Base-by-base conservation (phyloP, 2,797 vertebrate genomes). In the Limosa lapponica region DNA sequence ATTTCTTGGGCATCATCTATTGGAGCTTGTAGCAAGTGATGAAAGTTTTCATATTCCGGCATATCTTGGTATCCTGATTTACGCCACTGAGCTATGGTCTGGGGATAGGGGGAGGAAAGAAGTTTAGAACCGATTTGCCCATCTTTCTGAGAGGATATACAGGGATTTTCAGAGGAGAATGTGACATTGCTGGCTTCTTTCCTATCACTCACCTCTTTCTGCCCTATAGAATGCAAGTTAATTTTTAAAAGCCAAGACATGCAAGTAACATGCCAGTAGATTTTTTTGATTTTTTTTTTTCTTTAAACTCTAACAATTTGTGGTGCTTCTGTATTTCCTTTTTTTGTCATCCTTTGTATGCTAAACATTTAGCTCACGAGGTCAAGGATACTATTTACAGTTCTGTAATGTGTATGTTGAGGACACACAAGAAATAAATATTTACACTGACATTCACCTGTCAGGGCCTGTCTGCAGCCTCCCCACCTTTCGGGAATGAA, bases 71-170 rank as follows among this genome's bases (percentile, higher is more conserved):
- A 99, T 24, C 99, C 99, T 0, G 99, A 99, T 87, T 99, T 99
- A 87, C 99, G 98, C 99, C 99, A 99, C 97, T 99, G 99, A 46
- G 99, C 98, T 84, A 99, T 99, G 1, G 99, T 99, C 99, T 99
- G 96, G 28, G 71, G 36, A 91, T 3, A 81, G 52, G 43, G 34
- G 13, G 58, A 89, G 88, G 23, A 73, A 58, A 62, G n/a, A 59
- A 61, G 14, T 70, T 91, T 61, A 89, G 34, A 89, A 71, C 8
- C 28, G 8, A 77, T 61, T 86, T 30, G 65, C 6, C 16, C 11
- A 18, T 67, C 43, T 39, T 87, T 73, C 44, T 43, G 41, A 75
- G 37, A 86, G 10, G 6, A 64, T 18, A 61, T 5, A 46, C 17
- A 52, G 58, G 17, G 12, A 15, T 87, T 55, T 66, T 55, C 44